phyloP scores from a whole-genome alignment of 2,797 vertebrate genomes.

The Aulostomus chinensis region DNA sequence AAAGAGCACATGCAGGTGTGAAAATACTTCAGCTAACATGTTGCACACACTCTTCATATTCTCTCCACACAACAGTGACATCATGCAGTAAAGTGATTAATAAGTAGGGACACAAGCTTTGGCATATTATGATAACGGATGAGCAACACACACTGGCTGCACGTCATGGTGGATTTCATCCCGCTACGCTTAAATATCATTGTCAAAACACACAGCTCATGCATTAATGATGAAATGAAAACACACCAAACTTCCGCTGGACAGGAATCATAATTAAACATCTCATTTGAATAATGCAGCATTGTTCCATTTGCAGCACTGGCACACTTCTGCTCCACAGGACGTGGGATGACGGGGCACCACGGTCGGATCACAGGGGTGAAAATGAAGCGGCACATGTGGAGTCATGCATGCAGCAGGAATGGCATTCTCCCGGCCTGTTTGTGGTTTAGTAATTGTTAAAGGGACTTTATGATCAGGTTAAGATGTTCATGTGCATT shows the following conservation, averaged over 20 bases:
- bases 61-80: conserved; percentile 45
- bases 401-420: conserved; percentile 77
- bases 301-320: conserved; percentile 46
- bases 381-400: conserved; percentile 71
- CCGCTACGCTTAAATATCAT: conserved; percentile 50
- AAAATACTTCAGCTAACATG: conserved; percentile 17
- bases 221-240: conserved; percentile 64
- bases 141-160: conserved; percentile 37
- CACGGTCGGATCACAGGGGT: conserved; percentile 65
- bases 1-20: conserved; percentile 28
- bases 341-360: conserved; percentile 61
- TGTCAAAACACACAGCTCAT: conserved; percentile 63
- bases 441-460: conserved; percentile 75
- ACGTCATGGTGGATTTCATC: conserved; percentile 52
- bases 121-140: conserved; percentile 45
- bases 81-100: conserved; percentile 36
- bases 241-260: conserved; percentile 48
- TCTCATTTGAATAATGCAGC: conserved; percentile 59
- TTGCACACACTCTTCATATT: conserved; percentile 42
- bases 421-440: conserved; percentile 67
- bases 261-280: conserved; percentile 72
- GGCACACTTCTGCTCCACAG: conserved; percentile 45
- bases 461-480: conserved; percentile 86
- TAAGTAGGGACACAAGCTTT: conserved; percentile 40
- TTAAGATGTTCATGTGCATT: conserved; percentile 76